Conservation (phyloP, 2,888 invertebrate genomes). For the Danaus chrysippus region DNA sequence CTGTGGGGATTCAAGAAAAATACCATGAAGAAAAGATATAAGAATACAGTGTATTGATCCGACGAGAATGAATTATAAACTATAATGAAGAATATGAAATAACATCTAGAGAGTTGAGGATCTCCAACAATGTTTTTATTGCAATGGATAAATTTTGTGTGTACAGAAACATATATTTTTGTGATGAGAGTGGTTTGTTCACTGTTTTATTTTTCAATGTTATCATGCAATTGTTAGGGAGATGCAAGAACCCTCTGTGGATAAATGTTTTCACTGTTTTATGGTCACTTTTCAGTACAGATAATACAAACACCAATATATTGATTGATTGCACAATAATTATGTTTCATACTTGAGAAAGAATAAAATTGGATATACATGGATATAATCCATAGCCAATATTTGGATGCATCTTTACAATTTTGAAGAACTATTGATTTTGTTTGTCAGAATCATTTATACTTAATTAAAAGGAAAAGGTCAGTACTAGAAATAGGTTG, state of each 20-base stretch:
- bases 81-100: not conserved
- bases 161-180: slow-evolving; percentile 5
- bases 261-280: slow-evolving; percentile 61
- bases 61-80: not conserved
- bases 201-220: slow-evolving; percentile 23
- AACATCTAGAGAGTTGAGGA: not conserved
- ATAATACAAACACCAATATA: slow-evolving; percentile 57
- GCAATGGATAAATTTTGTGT: slow-evolving; percentile 1
- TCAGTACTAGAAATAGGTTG: slow-evolving; percentile 70
- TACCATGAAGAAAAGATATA: slow-evolving; percentile 14
- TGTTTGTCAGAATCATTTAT: slow-evolving; percentile 31
- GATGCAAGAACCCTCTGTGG: slow-evolving; percentile 39
- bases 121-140: not conserved
- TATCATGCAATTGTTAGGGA: slow-evolving; percentile 21
- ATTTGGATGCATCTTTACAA: slow-evolving; percentile 43
- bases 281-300: slow-evolving; percentile 73
- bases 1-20: slow-evolving; percentile 19
- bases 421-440: slow-evolving; percentile 45
- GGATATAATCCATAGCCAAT: slow-evolving; percentile 36
- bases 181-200: slow-evolving; percentile 22
- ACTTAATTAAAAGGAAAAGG: slow-evolving; percentile 51
- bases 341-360: slow-evolving; percentile 38
- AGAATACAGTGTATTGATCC: not conserved
- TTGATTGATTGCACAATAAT: slow-evolving; percentile 56
- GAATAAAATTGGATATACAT: slow-evolving; percentile 39